Evolutionary conservation across 2,888 invertebrate genomes (phyloP).

Genomic region (Priocnemis perturbator): DNA sequence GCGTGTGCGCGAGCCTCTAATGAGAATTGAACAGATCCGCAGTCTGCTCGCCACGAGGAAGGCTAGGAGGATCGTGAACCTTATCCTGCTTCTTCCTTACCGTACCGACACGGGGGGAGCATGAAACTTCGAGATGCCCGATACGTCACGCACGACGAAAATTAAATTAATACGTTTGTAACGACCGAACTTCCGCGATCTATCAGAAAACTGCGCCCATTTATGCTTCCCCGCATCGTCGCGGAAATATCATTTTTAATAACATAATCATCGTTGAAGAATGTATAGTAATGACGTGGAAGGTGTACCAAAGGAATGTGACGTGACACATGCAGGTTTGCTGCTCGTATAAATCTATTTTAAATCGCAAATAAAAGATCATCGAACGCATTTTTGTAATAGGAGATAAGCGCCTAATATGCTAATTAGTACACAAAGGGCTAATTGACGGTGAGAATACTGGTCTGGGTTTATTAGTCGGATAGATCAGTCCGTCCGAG

Average conservation of each 20-base stretch:
- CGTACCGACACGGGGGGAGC: not conserved
- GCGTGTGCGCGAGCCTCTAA: constrained; percentile 19
- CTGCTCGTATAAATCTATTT: too few relatives aligned
- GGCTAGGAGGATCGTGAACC: not conserved
- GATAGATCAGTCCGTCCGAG: constrained; percentile 26
- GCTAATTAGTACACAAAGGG: constrained; percentile 47
- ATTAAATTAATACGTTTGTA: too few relatives aligned
- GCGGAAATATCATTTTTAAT: too few relatives aligned
- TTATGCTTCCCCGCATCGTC: too few relatives aligned
- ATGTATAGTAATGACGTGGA: too few relatives aligned
- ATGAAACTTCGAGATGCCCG: constrained; percentile 4
- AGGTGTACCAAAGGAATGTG: too few relatives aligned
- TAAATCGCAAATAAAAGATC: too few relatives aligned
- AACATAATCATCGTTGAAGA: too few relatives aligned
- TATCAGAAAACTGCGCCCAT: not conserved
- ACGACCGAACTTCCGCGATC: not conserved
- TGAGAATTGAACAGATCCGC: constrained; percentile 28
- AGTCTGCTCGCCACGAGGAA: not conserved
- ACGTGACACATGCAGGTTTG: too few relatives aligned
- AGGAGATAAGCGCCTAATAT: constrained; percentile 3
- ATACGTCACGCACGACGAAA: too few relatives aligned
- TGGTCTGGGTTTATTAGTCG: constrained; percentile 45
- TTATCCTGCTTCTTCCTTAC: not conserved
- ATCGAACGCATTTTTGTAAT: too few relatives aligned
- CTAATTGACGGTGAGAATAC: constrained; percentile 53